phyloP scores from a whole-genome alignment of 2,113 vertebrate species.

The Bufo gargarizans region DNA sequence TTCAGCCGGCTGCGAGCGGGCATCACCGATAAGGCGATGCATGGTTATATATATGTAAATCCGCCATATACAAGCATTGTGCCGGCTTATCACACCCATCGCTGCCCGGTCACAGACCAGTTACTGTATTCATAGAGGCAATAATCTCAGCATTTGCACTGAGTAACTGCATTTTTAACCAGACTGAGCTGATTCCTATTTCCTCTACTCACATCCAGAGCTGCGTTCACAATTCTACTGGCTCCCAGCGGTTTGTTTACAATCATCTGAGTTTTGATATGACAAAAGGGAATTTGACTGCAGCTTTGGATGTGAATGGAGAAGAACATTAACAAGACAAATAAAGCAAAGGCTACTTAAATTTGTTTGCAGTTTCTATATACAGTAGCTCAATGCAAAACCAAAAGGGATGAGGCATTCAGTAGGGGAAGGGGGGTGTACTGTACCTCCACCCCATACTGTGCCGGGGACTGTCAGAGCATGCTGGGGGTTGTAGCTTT shows the following conservation, averaged over 20 bases:
- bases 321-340: too few species aligned
- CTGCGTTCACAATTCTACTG: not conserved
- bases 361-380: too few species aligned
- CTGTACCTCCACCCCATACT: too few species aligned
- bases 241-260: not conserved
- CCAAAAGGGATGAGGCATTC: too few species aligned
- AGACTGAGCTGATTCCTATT: not conserved
- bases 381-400: too few species aligned
- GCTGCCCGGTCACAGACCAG: not conserved
- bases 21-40: not conserved
- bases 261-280: too few species aligned
- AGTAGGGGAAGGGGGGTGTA: too few species aligned
- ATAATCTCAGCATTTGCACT: not conserved
- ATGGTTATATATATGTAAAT: conserved; percentile 9
- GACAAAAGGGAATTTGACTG: too few species aligned
- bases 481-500: too few species aligned
- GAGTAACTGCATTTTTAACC: not conserved
- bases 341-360: too few species aligned
- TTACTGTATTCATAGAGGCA: not conserved
- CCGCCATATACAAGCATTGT: too few species aligned
- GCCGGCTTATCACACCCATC: not conserved
- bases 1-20: not conserved
- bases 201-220: not conserved
- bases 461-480: too few species aligned
- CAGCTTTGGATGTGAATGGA: not conserved